Percentiles rank a stretch among this genome's conserved stretches.
These are phyloP conservation scores for Macrobrachium rosenbergii DNA, from an alignment of 1,140 invertebrate genomes.

Conservation along the genomic window DNA sequence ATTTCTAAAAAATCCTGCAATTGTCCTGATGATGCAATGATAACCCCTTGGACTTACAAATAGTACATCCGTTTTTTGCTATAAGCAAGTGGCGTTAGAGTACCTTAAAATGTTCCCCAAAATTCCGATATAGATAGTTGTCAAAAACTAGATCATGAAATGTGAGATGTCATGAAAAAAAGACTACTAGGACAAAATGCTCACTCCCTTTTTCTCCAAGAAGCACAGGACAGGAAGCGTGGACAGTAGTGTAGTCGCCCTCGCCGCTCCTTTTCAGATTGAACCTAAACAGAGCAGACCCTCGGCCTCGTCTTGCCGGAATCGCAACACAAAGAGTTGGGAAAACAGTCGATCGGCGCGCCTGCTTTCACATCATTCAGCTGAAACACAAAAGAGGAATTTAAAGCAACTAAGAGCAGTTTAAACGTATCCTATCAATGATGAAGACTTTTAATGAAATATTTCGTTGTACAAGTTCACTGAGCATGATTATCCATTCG, in stretches of 20 bases:
- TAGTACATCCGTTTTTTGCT: too few species aligned
- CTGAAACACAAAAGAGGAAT: constrained; percentile 72
- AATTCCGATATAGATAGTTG: not conserved
- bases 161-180: too few species aligned
- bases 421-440: too few species aligned
- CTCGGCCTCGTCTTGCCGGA: constrained; percentile 91
- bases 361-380: constrained; percentile 97
- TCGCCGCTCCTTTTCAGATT: constrained; percentile 94
- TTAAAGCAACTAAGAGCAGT: not conserved
- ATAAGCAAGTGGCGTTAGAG: too few species aligned
- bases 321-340: constrained; percentile 85
- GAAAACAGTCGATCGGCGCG: constrained; percentile 96
- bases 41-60: too few species aligned
- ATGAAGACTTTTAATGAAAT: too few species aligned
- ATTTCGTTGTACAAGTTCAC: too few species aligned
- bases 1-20: too few species aligned
- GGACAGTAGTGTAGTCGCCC: constrained; percentile 91
- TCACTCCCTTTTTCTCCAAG: constrained; percentile 87
- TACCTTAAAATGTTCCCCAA: too few species aligned
- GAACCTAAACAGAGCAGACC: constrained; percentile 95
- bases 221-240: constrained; percentile 97
- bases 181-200: not conserved
- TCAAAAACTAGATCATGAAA: not conserved
- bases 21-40: too few species aligned
- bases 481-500: too few species aligned